Base-by-base conservation (phyloP, 2,888 invertebrate species). In the Synanthedon andrenaeformis region DNA sequence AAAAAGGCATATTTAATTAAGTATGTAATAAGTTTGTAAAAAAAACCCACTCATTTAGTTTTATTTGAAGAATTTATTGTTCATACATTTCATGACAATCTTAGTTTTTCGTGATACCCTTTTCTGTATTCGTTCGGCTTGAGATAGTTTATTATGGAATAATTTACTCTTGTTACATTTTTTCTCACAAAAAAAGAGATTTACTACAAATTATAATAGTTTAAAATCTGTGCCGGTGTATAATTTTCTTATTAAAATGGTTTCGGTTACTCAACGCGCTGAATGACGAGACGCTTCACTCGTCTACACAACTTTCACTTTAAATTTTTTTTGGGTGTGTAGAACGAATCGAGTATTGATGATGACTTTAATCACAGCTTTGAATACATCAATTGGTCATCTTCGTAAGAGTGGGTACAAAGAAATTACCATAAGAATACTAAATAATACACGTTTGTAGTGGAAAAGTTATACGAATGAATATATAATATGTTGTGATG, bases 241-340 rank as follows among this genome's bases (percentile, higher is more conserved):
- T 74, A 72, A 74, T 72, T 74, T 78, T 70, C 70, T 71, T 74
- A 72, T 74, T 72, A 70, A 70, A 76, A 76, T 68, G 62, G 69
- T 75, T 74, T 78, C 72, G 71, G 76, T 85, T 82, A 80, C 77
- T 72, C 79, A 80, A 83, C 72, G 56, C 59, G 66, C 73, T 73
- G 73, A 77, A 72, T 77, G 76, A 77, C 76, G 73, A 76, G 75
- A 74, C 76, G 70, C 77, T 74, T 77, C 80, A 78, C 76, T 71
- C 69, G 57, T 58, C 61, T 63, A 63, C 70, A 69, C 73, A 74
- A 86, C 86, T 86, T 86, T 86, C 86, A 86, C 86, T 86, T 82
- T 70, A 75, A 76, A 70, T 74, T 80, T 80, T 85, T 84, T 75
- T 76, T 74, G 67, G 67, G 74, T 49, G 67, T 65, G 64, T 65